phyloP scores from a whole-genome alignment of 2,113 vertebrate genomes.

The Crotalus tigris region DNA sequence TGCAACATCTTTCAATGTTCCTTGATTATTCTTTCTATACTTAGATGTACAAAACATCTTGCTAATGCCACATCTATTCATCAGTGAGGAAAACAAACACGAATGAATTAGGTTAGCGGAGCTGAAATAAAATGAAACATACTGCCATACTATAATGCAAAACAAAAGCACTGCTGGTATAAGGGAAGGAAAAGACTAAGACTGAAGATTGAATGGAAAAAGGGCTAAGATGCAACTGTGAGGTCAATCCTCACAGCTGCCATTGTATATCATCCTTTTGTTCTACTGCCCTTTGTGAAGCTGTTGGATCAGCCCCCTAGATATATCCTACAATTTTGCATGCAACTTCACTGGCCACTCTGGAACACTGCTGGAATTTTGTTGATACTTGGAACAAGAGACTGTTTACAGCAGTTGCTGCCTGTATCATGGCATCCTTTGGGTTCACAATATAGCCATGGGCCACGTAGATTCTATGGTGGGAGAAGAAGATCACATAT shows the following conservation, averaged over 20 bases:
- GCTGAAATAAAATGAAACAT: background rate
- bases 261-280: background rate
- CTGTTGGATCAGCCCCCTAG: background rate
- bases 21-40: slow-evolving; percentile 30
- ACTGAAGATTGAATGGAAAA: background rate
- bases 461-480: background rate
- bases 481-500: background rate
- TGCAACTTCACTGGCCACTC: background rate
- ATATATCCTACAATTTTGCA: background rate
- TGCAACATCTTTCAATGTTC: slow-evolving; percentile 4
- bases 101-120: background rate
- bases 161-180: background rate
- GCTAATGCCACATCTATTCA: slow-evolving; percentile 25
- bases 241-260: background rate
- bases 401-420: background rate
- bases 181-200: too few relatives aligned
- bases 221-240: background rate
- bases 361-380: background rate
- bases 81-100: slow-evolving; percentile 14
- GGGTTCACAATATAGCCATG: background rate
- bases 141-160: background rate
- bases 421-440: background rate
- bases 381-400: background rate
- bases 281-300: background rate
- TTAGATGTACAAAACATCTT: slow-evolving; percentile 25